phyloP scores from a whole-genome alignment of 2,113 vertebrate genomes.

The Empidonax traillii region DNA sequence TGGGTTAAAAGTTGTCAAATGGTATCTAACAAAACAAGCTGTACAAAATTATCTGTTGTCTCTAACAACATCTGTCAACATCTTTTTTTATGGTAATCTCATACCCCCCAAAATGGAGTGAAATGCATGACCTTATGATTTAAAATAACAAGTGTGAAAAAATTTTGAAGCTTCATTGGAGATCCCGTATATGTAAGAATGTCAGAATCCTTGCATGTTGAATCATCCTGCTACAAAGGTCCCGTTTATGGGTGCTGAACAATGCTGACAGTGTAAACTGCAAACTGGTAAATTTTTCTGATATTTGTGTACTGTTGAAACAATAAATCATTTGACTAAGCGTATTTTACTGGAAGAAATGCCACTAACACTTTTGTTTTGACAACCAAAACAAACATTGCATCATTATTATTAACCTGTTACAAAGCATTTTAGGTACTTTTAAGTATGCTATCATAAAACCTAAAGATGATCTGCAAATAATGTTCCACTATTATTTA shows the following conservation, averaged over 20 bases:
- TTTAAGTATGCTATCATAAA: background rate
- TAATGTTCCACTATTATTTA: background rate
- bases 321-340: background rate
- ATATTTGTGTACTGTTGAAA: background rate
- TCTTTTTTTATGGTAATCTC: background rate
- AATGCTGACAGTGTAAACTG: background rate
- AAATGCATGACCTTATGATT: background rate
- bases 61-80: background rate
- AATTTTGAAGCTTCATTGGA: background rate
- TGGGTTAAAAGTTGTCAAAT: background rate
- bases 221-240: background rate
- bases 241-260: background rate
- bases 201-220: background rate
- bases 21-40: background rate
- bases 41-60: background rate
- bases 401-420: background rate
- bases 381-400: background rate
- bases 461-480: background rate
- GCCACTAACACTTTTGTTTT: background rate
- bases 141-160: background rate
- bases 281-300: background rate
- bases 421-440: background rate
- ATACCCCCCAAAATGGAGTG: accelerated
- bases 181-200: background rate
- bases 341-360: background rate